Conservation (phyloP, 1,140 invertebrate genomes). For the Calephelis nemesis region DNA sequence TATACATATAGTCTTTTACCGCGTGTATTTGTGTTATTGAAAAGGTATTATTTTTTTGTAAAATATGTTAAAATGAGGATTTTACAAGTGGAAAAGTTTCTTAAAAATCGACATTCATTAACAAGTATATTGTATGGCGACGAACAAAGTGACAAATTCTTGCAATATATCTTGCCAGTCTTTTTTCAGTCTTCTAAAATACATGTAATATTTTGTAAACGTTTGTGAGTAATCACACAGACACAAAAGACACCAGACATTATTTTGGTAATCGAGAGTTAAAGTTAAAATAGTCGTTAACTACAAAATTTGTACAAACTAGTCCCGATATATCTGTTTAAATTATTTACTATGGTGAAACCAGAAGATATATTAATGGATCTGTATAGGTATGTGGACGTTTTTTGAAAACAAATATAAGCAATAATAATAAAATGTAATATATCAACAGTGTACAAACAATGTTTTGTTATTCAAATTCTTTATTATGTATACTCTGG, state of each 20-base stretch:
- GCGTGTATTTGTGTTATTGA: too few relatives aligned
- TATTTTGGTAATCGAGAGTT: background rate
- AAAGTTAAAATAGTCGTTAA: background rate
- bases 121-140: too few relatives aligned
- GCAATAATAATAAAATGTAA: background rate
- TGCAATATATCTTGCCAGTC: too few relatives aligned
- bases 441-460: background rate
- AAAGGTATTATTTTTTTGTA: too few relatives aligned
- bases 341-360: slow-evolving; percentile 16
- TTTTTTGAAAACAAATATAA: slow-evolving; percentile 8
- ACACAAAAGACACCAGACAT: background rate
- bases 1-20: too few relatives aligned
- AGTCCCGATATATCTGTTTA: slow-evolving; percentile 9
- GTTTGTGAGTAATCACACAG: background rate
- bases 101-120: too few relatives aligned
- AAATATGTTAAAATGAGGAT: too few relatives aligned
- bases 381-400: background rate
- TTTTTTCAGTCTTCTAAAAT: too few relatives aligned
- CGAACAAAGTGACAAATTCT: too few relatives aligned
- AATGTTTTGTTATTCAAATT: background rate
- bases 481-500: too few relatives aligned
- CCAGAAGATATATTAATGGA: slow-evolving; percentile 7
- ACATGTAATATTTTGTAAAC: background rate
- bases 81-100: too few relatives aligned
- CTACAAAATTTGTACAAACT: slow-evolving; percentile 11